These are phyloP conservation scores for Gracilinanus agilis DNA, from an alignment of 2,113 vertebrate genomes.

Conservation along the genomic window DNA sequence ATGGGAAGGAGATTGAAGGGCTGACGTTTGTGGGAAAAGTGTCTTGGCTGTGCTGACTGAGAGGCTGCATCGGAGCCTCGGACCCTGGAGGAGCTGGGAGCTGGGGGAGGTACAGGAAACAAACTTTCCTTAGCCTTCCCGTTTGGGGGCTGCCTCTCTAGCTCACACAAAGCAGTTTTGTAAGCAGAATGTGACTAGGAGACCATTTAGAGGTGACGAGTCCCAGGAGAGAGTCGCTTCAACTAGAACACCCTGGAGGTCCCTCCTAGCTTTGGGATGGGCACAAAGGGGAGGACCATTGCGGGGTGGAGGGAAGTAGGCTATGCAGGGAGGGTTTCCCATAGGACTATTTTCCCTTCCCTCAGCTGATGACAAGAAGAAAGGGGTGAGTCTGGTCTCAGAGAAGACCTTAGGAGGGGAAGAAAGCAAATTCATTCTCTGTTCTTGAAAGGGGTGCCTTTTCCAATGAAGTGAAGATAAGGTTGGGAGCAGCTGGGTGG, in stretches of 20 bases:
- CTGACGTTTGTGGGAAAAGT: conserved; percentile 71
- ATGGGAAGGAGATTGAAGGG: conserved; percentile 15
- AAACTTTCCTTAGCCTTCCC: background rate
- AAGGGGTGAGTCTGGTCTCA: background rate
- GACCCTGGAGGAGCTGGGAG: background rate
- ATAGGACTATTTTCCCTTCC: background rate
- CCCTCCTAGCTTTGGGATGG: background rate
- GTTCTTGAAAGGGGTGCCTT: background rate
- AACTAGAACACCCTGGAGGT: background rate
- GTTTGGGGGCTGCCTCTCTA: background rate
- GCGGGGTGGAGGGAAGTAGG: background rate
- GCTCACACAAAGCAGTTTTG: background rate
- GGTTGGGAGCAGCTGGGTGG: background rate
- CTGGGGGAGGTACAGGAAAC: too few relatives aligned
- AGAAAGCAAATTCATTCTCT: background rate
- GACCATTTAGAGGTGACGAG: background rate
- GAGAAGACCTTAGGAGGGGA: background rate
- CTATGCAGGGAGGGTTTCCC: too few relatives aligned
- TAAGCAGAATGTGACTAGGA: background rate
- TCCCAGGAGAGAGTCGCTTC: background rate
- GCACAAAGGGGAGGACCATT: background rate
- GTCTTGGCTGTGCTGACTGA: conserved; percentile 50
- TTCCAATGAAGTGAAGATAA: background rate
- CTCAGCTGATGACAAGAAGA: background rate
- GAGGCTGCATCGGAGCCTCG: rapidly evolving